Base-by-base conservation (phyloP, 37 sponge, comb jelly and placozoan species). In the Agelas oroides region DNA sequence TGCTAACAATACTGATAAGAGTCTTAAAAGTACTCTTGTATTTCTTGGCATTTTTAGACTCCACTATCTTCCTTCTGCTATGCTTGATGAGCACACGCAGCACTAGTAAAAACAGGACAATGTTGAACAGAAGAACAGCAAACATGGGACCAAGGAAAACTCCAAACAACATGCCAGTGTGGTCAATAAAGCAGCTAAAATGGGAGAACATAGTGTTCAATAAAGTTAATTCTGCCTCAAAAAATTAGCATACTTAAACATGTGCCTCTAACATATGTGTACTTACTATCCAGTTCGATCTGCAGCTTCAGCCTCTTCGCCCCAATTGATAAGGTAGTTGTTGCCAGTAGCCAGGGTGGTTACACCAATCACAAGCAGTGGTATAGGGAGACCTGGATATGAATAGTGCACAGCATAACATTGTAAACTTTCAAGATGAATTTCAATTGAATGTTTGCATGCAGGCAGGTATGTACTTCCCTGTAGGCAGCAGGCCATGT, bases 121-220 rank as follows among this genome's bases (percentile, higher is more conserved):
- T 63, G 52, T 79, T 79, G 80, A 79, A 79, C 17, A 64, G 35
- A 2, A 79, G 23, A 28, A 79, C 35, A 1, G 63, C 53, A 2
- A 79, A 41, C 1, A 79, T 65, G 21, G 80, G 80, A 13, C 65
- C 80, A 35, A 79, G 23, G 53, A 79, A 79, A 15, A 63, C 67
- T 20, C 80, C 80, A 79, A 79, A 79, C 66, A 64, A 79, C 15
- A 65, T 67, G 0, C 68, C 53, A n/a, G 37, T 66, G 30, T 79
- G 21, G 39, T 66, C 65, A 31, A 79, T 65, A 67, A 79, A 79
- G 63, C 80, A 79, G 54, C 80, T 79, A 27, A 28, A 61, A 31
- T 5, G 36, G 18, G 3, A 66, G 41, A 59, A 13, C 30, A 79
- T 0, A 24, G n/a, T n/a, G n/a, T 20, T 65, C 23, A 63, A n/a